Evolutionary conservation across 1,140 invertebrate species (phyloP).

Genomic region (roundworm (Caenorhabditis elegans)): WBcel235 BX284603.4:9194501-9195000

Average conservation of each 20-base stretch:
- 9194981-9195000: conserved; percentile 43
- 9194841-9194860: conserved; percentile 47
- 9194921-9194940: conserved; percentile 47
- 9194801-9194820: conserved; percentile 43
- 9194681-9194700: conserved; percentile 35
- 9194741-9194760: conserved; percentile 47
- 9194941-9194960: conserved; percentile 36
- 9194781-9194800: conserved; percentile 47
- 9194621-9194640: conserved; percentile 29
- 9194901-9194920: conserved; percentile 48
- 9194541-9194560: conserved; percentile 36
- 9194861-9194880: conserved; percentile 41
- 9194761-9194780: conserved; percentile 35
- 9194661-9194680: conserved; percentile 37
- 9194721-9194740: conserved; percentile 20
- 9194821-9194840: conserved; percentile 43
- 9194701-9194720: not conserved
- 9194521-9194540: conserved; percentile 39
- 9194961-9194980: conserved; percentile 49
- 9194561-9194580: conserved; percentile 34
- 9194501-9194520: not conserved
- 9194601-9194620: conserved; percentile 41
- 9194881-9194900: conserved; percentile 47
- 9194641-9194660: conserved; percentile 42
- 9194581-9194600: conserved; percentile 42